Conservation (phyloP, 2,888 invertebrate species). For the Frankliniella fusca region DNA sequence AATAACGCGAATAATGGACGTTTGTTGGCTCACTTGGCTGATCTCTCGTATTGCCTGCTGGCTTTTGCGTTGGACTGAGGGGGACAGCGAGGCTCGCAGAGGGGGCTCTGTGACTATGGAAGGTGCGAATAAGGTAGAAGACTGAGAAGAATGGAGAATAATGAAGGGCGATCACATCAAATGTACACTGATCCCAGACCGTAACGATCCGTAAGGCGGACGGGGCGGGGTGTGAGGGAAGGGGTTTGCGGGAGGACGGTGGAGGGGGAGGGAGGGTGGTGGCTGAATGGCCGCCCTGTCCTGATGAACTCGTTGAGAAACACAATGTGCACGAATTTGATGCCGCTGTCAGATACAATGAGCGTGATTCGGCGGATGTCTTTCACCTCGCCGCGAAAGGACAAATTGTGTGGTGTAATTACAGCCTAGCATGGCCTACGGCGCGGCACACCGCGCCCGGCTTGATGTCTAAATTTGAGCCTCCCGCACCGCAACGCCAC, state of each 20-base stretch:
- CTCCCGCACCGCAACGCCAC: background rate
- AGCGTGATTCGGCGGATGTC: constrained; percentile 20
- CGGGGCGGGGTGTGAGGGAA: background rate
- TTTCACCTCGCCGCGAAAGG: background rate
- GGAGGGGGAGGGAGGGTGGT: background rate
- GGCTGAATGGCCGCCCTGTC: background rate
- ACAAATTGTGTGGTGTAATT: background rate
- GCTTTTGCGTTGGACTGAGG: background rate
- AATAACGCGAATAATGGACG: no score
- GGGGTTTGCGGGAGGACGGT: background rate
- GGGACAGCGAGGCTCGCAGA: background rate
- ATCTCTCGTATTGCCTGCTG: no score
- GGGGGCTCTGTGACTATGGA: background rate
- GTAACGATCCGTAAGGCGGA: background rate
- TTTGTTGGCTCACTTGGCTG: no score
- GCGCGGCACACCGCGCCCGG: background rate
- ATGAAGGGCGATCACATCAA: background rate
- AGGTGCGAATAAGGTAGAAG: background rate
- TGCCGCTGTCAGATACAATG: background rate
- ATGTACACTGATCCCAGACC: background rate
- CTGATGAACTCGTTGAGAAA: constrained; percentile 15
- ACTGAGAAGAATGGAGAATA: constrained; percentile 19
- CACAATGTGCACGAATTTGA: background rate
- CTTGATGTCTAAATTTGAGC: background rate
- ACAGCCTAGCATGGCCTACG: background rate